Base-by-base conservation (phyloP, 2,797 vertebrate species). In the Rhyacichthys aspro region DNA sequence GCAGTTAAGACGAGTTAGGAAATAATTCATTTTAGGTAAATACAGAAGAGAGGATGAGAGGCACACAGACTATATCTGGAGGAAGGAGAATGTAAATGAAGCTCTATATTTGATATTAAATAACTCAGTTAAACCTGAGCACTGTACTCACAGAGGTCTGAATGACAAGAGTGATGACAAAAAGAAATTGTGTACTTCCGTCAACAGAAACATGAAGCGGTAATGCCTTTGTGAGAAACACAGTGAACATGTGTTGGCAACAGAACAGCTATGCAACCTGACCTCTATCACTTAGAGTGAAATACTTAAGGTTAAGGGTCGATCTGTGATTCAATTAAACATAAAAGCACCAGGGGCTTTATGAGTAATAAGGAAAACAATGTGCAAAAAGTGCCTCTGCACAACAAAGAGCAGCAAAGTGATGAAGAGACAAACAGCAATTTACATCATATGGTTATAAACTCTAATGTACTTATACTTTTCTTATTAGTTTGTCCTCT, bases 81-180 rank as follows among this genome's bases (percentile, higher is more conserved):
- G 77, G 79, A 66, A 70, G 79, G 80, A 88, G 50, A 81, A 82
- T 78, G 74, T 8, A 52, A 67, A 72, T 69, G 66, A 79, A 69
- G n/a, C n/a, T n/a, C n/a, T n/a, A n/a, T n/a, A 78, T 63, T 60
- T 63, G 52, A 70, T 60, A 66, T 43, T 62, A 56, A 67, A 81
- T 64, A 81, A 70, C 85, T 74, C 86, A 81, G 84, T 87, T 86
- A 78, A 87, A 89, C 83, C 84, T 78, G 84, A 87, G 83, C 67
- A 15, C 69, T 50, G 74, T 66, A 77, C 80, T 72, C 64, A 83
- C 71, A 78, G 83, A 86, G 78, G 72, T 78, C 78, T 80, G 85
- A 69, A 70, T 41, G 57, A 78, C 39, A 1, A 48, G 62, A 70
- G 36, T 66, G 58, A 39, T 60, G 39, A 72, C 23, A 9, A 43